These are phyloP conservation scores for Drosophila borborema DNA, from an alignment of 2,888 invertebrate genomes.

Conservation along the genomic window DNA sequence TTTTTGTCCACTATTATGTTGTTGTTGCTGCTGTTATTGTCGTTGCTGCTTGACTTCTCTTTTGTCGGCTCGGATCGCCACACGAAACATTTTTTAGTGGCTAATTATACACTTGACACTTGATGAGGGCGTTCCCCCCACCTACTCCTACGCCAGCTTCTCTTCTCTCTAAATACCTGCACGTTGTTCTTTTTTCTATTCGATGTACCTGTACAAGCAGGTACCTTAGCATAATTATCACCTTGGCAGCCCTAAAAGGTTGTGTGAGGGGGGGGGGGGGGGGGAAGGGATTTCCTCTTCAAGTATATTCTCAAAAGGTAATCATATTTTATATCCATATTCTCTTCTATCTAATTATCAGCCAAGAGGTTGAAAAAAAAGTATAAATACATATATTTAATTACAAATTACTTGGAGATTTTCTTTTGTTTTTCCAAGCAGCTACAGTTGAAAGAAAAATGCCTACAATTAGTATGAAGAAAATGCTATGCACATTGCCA, in stretches of 20 bases:
- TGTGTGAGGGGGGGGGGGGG: too few relatives aligned
- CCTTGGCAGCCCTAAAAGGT: neutral
- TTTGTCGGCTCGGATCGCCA: conserved; percentile 44
- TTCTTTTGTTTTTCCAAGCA: neutral
- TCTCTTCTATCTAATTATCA: neutral
- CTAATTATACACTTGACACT: conserved; percentile 80
- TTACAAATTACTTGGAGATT: conserved; percentile 7
- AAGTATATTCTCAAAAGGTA: neutral
- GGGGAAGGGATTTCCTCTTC: neutral
- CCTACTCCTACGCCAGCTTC: neutral
- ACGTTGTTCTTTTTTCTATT: neutral
- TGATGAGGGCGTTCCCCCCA: conserved; percentile 61
- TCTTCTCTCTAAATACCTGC: conserved; percentile 1
- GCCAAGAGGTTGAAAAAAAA: too few relatives aligned
- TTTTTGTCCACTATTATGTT: conserved; percentile 32
- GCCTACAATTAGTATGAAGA: neutral
- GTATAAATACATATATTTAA: neutral
- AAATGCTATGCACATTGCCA: neutral
- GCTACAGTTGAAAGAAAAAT: conserved; percentile 4
- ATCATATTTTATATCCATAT: conserved; percentile 18
- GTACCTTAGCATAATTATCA: conserved; percentile 50
- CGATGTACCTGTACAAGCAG: conserved; percentile 39
- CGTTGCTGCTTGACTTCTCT: conserved; percentile 37
- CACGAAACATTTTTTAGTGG: conserved; percentile 52
- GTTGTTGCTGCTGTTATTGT: conserved; percentile 22